Evolutionary conservation across 2,113 vertebrate species (phyloP).

Genomic region (Mus spicilegus): DNA sequence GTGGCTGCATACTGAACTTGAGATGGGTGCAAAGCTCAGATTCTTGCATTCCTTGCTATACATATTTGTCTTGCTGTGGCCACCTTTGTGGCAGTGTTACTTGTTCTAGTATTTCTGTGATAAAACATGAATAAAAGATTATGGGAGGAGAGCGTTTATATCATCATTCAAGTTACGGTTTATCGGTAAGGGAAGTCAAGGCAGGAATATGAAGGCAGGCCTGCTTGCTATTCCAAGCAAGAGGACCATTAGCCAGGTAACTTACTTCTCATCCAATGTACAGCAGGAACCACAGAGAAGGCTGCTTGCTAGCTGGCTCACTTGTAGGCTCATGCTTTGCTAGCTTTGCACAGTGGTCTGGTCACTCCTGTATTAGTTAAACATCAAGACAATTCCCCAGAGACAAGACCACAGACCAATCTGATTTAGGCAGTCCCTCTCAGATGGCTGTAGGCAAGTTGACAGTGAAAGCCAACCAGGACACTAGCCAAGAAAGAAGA

Average conservation of each 20-base stretch:
- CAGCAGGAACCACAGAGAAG: not conserved
- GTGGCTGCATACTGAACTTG: not conserved
- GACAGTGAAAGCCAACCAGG: not conserved
- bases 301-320: not conserved
- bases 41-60: not conserved
- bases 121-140: not conserved
- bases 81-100: not conserved
- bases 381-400: not conserved
- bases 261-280: not conserved
- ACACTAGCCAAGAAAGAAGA: slow-evolving; percentile 20
- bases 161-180: not conserved
- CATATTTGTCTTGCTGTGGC: not conserved
- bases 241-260: not conserved
- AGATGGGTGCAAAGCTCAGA: not conserved
- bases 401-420: not conserved
- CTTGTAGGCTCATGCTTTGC: not conserved
- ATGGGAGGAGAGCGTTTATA: not conserved
- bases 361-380: not conserved
- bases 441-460: not conserved
- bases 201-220: not conserved
- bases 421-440: not conserved
- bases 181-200: not conserved
- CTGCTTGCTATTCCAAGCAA: not conserved
- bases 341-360: not conserved
- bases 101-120: not conserved